These are phyloP conservation scores for Spatulosminthurus flaviceps DNA, from an alignment of 2,888 invertebrate species.

Conservation along the genomic window DNA sequence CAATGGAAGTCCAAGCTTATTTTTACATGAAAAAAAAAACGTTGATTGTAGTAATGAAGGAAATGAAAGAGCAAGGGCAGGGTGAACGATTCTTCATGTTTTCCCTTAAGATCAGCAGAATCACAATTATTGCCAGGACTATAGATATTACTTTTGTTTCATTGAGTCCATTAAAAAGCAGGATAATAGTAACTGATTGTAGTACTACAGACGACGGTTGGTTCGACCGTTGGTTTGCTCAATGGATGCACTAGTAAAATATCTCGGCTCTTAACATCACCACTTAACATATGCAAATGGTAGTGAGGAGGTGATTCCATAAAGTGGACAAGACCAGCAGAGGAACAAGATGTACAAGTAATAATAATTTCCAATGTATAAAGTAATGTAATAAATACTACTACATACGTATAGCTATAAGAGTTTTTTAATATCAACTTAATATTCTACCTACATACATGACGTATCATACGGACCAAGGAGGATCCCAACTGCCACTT, in stretches of 20 bases:
- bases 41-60: background rate
- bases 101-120: background rate
- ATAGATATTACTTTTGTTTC: slow-evolving; percentile 14
- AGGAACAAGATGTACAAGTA: slow-evolving; percentile 3
- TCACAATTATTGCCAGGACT: background rate
- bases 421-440: too few species aligned
- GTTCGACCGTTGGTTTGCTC: background rate
- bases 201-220: too few species aligned
- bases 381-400: too few species aligned
- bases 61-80: slow-evolving; percentile 1
- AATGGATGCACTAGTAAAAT: slow-evolving; percentile 12
- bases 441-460: too few species aligned
- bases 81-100: slow-evolving; percentile 21
- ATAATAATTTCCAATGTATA: background rate
- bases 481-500: too few species aligned
- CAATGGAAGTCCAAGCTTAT: too few species aligned
- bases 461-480: too few species aligned
- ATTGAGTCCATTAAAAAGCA: background rate
- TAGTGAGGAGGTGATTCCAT: background rate
- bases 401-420: too few species aligned
- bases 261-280: background rate
- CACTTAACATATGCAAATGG: slow-evolving; percentile 10
- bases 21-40: too few species aligned
- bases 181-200: background rate
- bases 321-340: slow-evolving; percentile 7